Conservation (phyloP, 2,113 vertebrate genomes). For the Toxotes chatareus region DNA sequence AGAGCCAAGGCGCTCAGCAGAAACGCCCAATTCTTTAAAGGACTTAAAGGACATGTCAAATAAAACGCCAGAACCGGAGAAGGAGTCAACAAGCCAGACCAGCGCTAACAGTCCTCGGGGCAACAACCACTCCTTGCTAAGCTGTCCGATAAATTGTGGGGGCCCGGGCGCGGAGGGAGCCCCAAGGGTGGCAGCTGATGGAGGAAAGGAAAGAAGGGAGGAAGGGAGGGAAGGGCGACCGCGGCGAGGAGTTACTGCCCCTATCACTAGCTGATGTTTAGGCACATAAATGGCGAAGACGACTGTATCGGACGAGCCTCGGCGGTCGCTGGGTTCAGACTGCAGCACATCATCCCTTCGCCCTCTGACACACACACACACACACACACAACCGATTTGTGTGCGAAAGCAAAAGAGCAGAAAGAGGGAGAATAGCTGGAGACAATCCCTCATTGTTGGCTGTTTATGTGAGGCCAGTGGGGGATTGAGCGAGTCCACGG, state of each 20-base stretch:
- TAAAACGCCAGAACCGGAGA: conserved; percentile 61
- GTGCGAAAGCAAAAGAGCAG: conserved; percentile 10
- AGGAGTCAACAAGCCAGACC: conserved; percentile 73
- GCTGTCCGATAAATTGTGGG: conserved; percentile 74
- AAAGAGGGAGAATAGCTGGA: conserved; percentile 34
- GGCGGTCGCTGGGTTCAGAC: conserved; percentile 57
- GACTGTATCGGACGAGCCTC: conserved; percentile 18
- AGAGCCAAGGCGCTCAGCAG: conserved; percentile 83
- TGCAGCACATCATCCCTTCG: conserved; percentile 52
- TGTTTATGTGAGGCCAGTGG: conserved; percentile 61
- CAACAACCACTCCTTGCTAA: conserved; percentile 67
- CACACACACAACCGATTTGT: conserved; percentile 40
- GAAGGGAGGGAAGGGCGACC: conserved; percentile 12
- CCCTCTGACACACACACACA: conserved; percentile 53
- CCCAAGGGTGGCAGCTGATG: conserved; percentile 32
- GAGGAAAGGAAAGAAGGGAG: conserved; percentile 8
- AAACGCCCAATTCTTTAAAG: conserved; percentile 85
- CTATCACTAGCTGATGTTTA: conserved; percentile 53
- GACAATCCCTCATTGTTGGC: conserved; percentile 82
- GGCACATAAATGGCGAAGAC: conserved; percentile 22
- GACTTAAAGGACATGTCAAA: conserved; percentile 85
- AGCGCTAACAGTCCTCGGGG: conserved; percentile 70
- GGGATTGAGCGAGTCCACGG: conserved; percentile 49
- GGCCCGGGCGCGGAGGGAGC: conserved; percentile 35
- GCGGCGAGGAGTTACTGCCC: conserved; percentile 44